Conservation (phyloP, 2,113 vertebrate species). For the Artemisiospiza belli region DNA sequence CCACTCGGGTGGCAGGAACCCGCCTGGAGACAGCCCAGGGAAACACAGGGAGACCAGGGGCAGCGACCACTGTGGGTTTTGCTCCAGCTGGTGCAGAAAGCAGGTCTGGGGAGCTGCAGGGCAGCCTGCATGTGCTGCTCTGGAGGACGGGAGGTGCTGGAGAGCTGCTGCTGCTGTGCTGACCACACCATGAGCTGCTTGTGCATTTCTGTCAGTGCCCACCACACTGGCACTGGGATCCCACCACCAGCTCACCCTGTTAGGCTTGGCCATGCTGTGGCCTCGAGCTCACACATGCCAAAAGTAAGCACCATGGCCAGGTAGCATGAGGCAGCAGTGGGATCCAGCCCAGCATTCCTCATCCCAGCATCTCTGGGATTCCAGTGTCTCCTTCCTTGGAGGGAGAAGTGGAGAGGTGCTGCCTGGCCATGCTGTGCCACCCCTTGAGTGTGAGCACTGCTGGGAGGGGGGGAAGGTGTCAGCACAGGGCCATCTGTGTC, state of each 20-base stretch:
- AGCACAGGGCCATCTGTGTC: background rate
- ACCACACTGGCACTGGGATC: fast-evolving
- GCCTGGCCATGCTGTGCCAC: background rate
- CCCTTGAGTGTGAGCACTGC: background rate
- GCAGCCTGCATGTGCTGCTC: background rate
- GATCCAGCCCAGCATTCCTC: background rate
- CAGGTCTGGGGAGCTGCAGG: background rate
- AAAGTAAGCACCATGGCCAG: background rate
- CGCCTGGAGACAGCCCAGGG: background rate
- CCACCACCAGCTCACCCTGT: background rate
- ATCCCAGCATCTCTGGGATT: background rate
- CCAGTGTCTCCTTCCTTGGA: background rate
- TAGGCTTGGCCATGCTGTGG: background rate
- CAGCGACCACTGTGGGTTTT: background rate
- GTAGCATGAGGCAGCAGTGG: fast-evolving
- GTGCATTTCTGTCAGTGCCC: background rate
- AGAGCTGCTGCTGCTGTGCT: background rate
- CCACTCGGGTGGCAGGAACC: background rate
- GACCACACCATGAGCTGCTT: background rate
- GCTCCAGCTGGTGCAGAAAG: background rate
- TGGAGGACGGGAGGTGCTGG: background rate
- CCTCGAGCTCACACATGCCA: background rate
- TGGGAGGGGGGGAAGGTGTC: background rate
- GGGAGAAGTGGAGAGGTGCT: background rate
- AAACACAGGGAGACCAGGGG: background rate